These are phyloP conservation scores for Lagodon rhomboides DNA, from an alignment of 2,797 vertebrate genomes.

Conservation along the genomic window DNA sequence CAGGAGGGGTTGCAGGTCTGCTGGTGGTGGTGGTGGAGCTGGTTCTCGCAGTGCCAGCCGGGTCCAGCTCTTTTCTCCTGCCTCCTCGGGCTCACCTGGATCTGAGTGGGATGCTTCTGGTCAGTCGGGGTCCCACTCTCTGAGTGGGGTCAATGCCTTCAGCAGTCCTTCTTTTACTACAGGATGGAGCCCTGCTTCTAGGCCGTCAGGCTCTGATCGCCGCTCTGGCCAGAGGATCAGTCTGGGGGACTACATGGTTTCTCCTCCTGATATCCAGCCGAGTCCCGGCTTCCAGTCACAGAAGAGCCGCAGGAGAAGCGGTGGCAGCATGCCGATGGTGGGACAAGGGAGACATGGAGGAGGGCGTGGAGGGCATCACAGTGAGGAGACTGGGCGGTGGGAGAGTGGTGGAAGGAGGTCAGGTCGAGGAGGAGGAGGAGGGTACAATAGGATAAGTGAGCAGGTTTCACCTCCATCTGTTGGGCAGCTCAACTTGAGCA, in stretches of 20 bases:
- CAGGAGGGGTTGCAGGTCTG: slow-evolving; percentile 69
- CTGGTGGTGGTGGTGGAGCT: slow-evolving; percentile 53
- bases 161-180: slow-evolving; percentile 86
- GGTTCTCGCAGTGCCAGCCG: slow-evolving; percentile 83
- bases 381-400: slow-evolving; percentile 76
- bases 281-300: slow-evolving; percentile 79
- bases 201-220: slow-evolving; percentile 83
- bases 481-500: slow-evolving; percentile 91
- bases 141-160: slow-evolving; percentile 77
- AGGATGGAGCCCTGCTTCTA: slow-evolving; percentile 82
- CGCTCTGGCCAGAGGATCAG: slow-evolving; percentile 85
- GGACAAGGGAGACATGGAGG: slow-evolving; percentile 73
- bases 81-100: slow-evolving; percentile 74
- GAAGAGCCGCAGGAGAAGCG: slow-evolving; percentile 79
- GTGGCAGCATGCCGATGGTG: slow-evolving; percentile 68
- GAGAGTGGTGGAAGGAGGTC: slow-evolving; percentile 77
- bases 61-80: slow-evolving; percentile 90
- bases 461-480: slow-evolving; percentile 77
- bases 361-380: slow-evolving; percentile 74
- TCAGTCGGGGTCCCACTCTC: slow-evolving; percentile 61
- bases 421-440: slow-evolving; percentile 66
- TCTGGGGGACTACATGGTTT: slow-evolving; percentile 89
- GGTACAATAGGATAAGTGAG: slow-evolving; percentile 74
- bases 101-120: slow-evolving; percentile 62
- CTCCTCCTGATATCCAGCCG: slow-evolving; percentile 82